Base-by-base conservation (phyloP, 2,888 invertebrate species). In the Colletes collaris region DNA sequence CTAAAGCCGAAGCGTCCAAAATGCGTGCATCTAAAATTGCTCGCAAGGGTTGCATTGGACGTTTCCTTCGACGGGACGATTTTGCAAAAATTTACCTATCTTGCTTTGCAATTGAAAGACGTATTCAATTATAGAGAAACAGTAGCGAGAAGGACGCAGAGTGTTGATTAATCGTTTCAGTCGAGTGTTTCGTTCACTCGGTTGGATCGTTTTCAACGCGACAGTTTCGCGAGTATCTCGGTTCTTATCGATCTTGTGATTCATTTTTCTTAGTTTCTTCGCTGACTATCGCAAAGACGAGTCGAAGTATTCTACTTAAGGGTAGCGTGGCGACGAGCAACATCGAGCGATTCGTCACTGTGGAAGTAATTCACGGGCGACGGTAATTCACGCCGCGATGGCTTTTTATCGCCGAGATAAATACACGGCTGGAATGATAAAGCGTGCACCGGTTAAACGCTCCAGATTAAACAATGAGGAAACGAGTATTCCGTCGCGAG, bases 391-490 rank as follows among this genome's bases (percentile, higher is more conserved):
- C 64, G 44, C 46, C 19, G 27, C 50, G 11, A 56, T 44, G 27
- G 66, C 50, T 59, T 70, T 76, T 81, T 67, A 65, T 70, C 49
- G 63, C 27, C 27, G 52, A 64, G 64, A 72, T 68, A 76, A 82
- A 73, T 73, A 44, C 55, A 59, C 37, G 64, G 19, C 6, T n/a
- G 37, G 35, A 66, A 60, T 71, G 76, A 76, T 76, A 80, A 72
- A 50, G 27, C 40, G 44, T 40, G 55, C 59, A 55, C 60, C 37
- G 58, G 63, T 81, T 77, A 74, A 81, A 77, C 56, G 70, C n/a
- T 58, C 19, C 44, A 58, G 58, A 46, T 72, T 35, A 67, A 73
- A 73, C 71, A 81, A 81, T 81, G 64, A 78, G 64, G 69, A 69
- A 68, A 73, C 35, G 59, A 58, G 40, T 52, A 67, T 53, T 55